Conservation (phyloP, 2,888 invertebrate species). For the Gandaritis pyraliata region DNA sequence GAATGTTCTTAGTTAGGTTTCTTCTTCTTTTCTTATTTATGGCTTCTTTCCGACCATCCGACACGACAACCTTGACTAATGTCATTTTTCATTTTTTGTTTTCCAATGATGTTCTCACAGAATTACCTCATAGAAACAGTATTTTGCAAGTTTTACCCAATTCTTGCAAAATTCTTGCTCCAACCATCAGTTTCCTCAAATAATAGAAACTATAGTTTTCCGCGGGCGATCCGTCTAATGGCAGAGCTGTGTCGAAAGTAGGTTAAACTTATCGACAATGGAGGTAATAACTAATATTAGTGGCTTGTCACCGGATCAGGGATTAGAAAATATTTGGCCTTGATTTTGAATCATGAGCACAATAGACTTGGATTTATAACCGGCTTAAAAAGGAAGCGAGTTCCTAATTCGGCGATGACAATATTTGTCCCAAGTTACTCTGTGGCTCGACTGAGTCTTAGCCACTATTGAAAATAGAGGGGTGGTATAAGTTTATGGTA, state of each 20-base stretch:
- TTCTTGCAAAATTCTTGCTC: constrained; percentile 14
- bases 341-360: constrained; percentile 3
- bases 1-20: too few relatives aligned
- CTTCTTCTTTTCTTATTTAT: too few relatives aligned
- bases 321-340: constrained; percentile 15
- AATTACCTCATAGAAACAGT: neutral
- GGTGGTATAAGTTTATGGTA: neutral
- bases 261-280: constrained; percentile 21
- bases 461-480: too few relatives aligned
- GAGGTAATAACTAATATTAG: constrained; percentile 31
- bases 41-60: too few relatives aligned
- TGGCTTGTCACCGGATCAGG: constrained; percentile 18
- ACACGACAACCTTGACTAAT: too few relatives aligned
- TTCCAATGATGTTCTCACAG: too few relatives aligned
- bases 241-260: constrained; percentile 27
- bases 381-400: too few relatives aligned
- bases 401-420: too few relatives aligned
- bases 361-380: neutral
- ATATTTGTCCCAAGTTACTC: too few relatives aligned
- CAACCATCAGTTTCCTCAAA: constrained; percentile 39
- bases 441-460: too few relatives aligned
- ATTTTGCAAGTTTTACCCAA: constrained; percentile 8
- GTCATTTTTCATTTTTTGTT: too few relatives aligned
- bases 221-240: constrained; percentile 55
- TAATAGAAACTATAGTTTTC: constrained; percentile 53